Base-by-base conservation (phyloP, 2,113 vertebrate species). In the Cnemophilus loriae region DNA sequence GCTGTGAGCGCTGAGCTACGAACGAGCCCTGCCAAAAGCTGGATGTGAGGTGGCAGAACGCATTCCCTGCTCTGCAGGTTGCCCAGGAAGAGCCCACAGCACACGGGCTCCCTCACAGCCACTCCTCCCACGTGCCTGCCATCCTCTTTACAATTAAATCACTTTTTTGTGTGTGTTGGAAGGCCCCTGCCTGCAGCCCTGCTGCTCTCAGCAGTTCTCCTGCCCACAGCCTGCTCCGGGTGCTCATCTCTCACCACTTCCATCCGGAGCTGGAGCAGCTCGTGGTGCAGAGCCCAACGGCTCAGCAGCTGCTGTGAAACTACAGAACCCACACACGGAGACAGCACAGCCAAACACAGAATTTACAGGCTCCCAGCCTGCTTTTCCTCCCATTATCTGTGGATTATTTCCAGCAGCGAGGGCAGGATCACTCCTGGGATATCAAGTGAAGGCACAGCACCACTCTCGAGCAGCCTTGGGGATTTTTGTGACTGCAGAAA, bases 401-500 rank as follows among this genome's bases (percentile, higher is more conserved):
- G 59, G 67, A 33, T 37, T 80, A 6, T 64, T 89, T 42, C 83
- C 80, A 83, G 67, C 61, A 90, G 65, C 0, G 1, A 82, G 83
- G 50, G 32, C 0, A 0, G 83, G 47, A 53, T 23, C 22, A 7
- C 79, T 53, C 50, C 7, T 0, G 2, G 74, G 84, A 7, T 57
- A 33, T 28, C 44, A 28, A 60, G 39, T 5, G 37, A 79, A 60
- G 78, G 86, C 28, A 10, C 53, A 73, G 49, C 47, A 47, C 1
- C 0, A 6, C 50, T 33, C 41, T 2, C 8, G 30, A 18, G 50
- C 37, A 13, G 32, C 81, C 59, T 32, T 14, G 27, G 41, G 41
- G 37, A 23, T 24, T 49, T 33, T 61, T 60, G 37, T 74, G 16
- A 12, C 28, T 57, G 44, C 61, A 78, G 16, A 41, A 84, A 26